Evolutionary conservation across 2,797 vertebrate genomes (phyloP), one percentile per base, ranked within the genome.

Genomic region (Pantherophis vulpinus): DNA sequence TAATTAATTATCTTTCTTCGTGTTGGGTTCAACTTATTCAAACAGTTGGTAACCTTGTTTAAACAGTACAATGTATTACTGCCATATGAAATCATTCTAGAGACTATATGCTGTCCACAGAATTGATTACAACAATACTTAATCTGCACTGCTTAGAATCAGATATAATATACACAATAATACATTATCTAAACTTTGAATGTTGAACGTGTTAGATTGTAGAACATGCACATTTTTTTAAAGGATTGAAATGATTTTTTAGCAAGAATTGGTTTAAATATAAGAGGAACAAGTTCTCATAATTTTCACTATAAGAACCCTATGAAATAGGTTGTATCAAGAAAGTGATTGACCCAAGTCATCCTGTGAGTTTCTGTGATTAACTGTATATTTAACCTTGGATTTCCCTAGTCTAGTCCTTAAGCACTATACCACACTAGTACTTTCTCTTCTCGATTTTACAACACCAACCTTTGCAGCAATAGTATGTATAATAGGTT

Each of bases 1-100:
- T n/a, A 79, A 4, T 94, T 95, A 60, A 32, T 93, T 94, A 86
- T 61, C 91, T 88, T 92, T 60, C 9, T 5, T 93, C 10, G 8
- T 10, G 51, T 18, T 61, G 0, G 74, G 20, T 16, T 90, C 8
- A 51, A 14, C 27, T 3, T 63, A 86, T 83, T 86, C 74, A 42
- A 54, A 66, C 29, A 63, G n/a, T 87, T 37, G 32, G 29, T 55
- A 63, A 60, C 18, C 51, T 51, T 25, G 42, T 51, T 60, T 60
- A 61, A 14, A 29, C 23, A 91, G 47, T 63, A 54, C 29, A 63
- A 23, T 0, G 0, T 10, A 23, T n/a, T 25, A 54, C 25, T 8
- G 27, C 20, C 55, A 54, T 23, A 90, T 23, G 9, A 51, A 66
- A 61, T 9, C 16, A 29, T 51, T 61, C 42, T 5, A 16, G 23